phyloP scores from a whole-genome alignment of 1,140 invertebrate genomes.

The Plectrocnemia conspersa region DNA sequence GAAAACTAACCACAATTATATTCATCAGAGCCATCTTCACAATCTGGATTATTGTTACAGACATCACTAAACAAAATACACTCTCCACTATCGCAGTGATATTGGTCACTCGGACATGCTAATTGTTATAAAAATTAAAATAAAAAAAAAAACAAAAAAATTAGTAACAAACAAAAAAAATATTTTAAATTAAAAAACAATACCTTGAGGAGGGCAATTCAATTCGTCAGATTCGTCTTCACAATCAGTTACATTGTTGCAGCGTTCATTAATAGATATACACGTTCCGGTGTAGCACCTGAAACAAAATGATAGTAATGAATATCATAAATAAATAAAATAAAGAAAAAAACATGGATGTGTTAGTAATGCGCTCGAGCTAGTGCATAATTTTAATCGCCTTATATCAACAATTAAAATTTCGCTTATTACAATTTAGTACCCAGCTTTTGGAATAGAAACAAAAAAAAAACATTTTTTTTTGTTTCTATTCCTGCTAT shows the following conservation, averaged over 20 bases:
- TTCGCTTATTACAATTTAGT: no score
- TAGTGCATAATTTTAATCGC: no score
- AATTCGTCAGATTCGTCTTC: conserved; percentile 69
- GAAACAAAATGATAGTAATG: conserved; percentile 54
- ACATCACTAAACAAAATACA: conserved; percentile 36
- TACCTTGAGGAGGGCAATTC: conserved; percentile 52
- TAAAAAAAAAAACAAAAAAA: background rate
- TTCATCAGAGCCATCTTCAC: conserved; percentile 56
- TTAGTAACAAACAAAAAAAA: conserved; percentile 4
- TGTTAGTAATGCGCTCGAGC: no score
- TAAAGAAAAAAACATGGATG: conserved; percentile 7
- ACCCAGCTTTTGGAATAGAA: no score
- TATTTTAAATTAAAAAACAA: background rate
- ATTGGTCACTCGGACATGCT: conserved; percentile 41
- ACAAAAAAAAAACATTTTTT: no score
- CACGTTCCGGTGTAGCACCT: conserved; percentile 64
- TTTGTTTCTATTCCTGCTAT: no score
- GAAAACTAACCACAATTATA: conserved; percentile 40
- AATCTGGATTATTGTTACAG: conserved; percentile 53
- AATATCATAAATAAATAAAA: conserved; percentile 8
- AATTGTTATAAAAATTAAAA: background rate
- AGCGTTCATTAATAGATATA: conserved; percentile 57
- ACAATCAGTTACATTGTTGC: conserved; percentile 66
- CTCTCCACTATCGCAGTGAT: conserved; percentile 46
- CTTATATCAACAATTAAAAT: no score